Base-by-base conservation (phyloP, 2,888 invertebrate genomes). In the Palloptera scutellata region DNA sequence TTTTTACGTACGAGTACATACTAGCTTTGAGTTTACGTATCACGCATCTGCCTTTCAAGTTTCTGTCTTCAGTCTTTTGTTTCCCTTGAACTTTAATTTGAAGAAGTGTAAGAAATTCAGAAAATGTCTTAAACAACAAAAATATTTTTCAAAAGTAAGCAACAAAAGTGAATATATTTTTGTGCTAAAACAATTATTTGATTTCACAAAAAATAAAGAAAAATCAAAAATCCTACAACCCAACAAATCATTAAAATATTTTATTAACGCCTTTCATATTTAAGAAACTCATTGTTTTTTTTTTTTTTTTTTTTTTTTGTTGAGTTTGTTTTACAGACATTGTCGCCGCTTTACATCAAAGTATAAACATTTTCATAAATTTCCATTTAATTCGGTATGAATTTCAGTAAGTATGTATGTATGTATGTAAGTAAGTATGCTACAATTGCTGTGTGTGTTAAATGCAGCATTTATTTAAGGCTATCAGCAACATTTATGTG, bases 211-310 rank as follows among this genome's bases (percentile, higher is more conserved):
- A 15, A 6, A 61, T 12, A 9, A 15, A 11, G 20, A 51, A 51
- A 40, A 63, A 48, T 9, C n/a, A 48, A 64, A 51, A 2, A 48
- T 30, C 15, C 3, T 10, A 13, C 15, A 20, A 19, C 43, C 58
- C 57, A 64, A 59, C 64, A 64, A 64, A 58, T 59, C 59, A 64
- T 64, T 64, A 59, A 64, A 64, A 64, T 59, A 52, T 58, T 64
- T 64, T 58, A 64, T 64, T 64, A 64, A 59, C 64, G 64, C 64
- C 64, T 64, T 59, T 64, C 59, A 58, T 64, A 52, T 64, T 55
- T n/a, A 55, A 54, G 48, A 48, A 17, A 55, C 43, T 55, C 55
- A 20, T 63, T 63, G n/a, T 15, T 45, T 54, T 43, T 20, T 55
- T 63, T 63, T 1, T 20, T 30, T 30, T 55, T 20, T 1, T 54